Base-by-base conservation (phyloP, 2,888 invertebrate genomes). In the Drepanosiphum platanoidis region DNA sequence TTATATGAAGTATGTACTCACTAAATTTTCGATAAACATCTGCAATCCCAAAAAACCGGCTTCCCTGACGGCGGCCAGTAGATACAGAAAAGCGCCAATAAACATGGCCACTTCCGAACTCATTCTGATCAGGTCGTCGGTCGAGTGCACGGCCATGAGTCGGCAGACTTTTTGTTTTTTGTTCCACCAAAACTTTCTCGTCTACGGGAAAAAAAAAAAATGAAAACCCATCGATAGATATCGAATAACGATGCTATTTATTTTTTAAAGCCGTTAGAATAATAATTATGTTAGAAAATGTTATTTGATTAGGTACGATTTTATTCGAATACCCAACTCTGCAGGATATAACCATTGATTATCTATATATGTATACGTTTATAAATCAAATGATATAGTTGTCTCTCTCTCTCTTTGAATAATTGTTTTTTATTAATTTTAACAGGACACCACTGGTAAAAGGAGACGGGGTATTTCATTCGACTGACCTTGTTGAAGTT, bases 11-110 rank as follows among this genome's bases (percentile, higher is more conserved):
- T n/a, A 11, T 78, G 61, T 15, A 52, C 91, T 92, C 90, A 97
- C 98, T 90, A 98, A 91, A 90, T 98, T 98, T 89, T 97, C 97
- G 87, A 97, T 93, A 90, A 98, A 99, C 95, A 98, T 97, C 88
- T 95, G 94, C 87, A 95, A 93, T 1, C 98, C 98, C 42, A 98
- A 92, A 90, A 98, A 98, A 87, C 94, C 93, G 0, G 96, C 95
- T 90, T 98, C 98, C 13, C 96, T 91, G 78, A 96, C 90, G 0
- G 97, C 97, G 0, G 96, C 94, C 1, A 94, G 91, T 46, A 98
- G 92, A 89, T 97, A 98, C 0, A 95, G 91, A 78, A 96, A 91
- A 0, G 97, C 95, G 4, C 97, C 97, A 9, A 95, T 89, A 89
- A 96, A 93, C 88, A 97, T 93, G 0, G 94, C 89, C 7, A 95